Conservation (phyloP, 2,888 invertebrate species). For the Trachelus iudaicus region DNA sequence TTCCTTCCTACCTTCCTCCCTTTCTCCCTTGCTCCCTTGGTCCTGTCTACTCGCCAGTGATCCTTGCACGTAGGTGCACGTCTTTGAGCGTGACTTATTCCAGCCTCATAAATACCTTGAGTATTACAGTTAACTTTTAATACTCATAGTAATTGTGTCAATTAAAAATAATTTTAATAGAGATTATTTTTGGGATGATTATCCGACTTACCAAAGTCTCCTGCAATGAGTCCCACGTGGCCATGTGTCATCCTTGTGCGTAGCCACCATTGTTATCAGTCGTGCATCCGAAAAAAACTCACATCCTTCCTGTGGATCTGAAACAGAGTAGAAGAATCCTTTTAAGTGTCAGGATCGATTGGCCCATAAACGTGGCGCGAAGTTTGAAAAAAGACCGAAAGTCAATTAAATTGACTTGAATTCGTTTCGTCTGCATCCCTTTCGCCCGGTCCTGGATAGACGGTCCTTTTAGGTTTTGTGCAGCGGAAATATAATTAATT, state of each 20-base stretch:
- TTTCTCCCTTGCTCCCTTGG: neutral
- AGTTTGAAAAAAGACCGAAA: neutral
- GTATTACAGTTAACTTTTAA: neutral
- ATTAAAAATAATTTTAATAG: neutral
- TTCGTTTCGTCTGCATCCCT: neutral
- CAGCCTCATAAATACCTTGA: neutral
- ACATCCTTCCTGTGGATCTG: constrained; percentile 20
- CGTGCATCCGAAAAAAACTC: neutral
- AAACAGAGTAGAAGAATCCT: neutral
- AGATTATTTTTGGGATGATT: neutral
- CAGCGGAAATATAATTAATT: neutral
- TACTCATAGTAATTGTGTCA: neutral
- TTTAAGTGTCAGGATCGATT: neutral
- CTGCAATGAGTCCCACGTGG: neutral
- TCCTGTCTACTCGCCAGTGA: neutral
- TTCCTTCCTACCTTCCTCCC: neutral
- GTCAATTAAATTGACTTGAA: neutral
- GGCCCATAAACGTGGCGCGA: neutral
- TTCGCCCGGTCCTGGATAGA: neutral
- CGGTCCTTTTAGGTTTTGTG: neutral
- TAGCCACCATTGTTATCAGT: neutral
- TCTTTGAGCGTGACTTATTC: neutral
- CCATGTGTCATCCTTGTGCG: neutral
- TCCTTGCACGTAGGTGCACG: neutral
- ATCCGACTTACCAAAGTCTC: neutral